Evolutionary conservation across 2,113 vertebrate genomes (phyloP).

Genomic region (Zosterops hypoxanthus): DNA sequence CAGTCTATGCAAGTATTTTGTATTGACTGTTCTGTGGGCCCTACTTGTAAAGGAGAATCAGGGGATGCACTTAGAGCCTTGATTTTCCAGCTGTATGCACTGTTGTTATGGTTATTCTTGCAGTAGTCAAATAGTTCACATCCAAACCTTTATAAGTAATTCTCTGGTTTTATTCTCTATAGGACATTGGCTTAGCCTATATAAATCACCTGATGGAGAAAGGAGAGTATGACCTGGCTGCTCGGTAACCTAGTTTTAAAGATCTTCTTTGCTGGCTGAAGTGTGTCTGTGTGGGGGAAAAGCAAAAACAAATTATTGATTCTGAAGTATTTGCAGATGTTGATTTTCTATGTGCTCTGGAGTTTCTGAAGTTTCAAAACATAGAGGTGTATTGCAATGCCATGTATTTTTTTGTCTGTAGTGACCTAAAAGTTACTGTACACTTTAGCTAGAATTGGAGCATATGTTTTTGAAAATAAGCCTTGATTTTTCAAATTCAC

Average conservation of each 20-base stretch:
- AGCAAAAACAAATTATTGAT: background rate
- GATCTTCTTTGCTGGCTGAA: background rate
- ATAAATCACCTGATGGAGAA: constrained; percentile 92
- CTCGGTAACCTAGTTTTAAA: constrained; percentile 79
- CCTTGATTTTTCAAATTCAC: background rate
- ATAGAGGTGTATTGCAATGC: background rate
- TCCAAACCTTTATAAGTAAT: background rate
- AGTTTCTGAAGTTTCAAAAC: background rate
- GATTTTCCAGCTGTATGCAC: background rate
- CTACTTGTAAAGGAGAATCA: background rate
- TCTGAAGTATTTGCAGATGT: background rate
- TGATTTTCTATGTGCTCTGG: background rate
- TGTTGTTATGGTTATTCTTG: background rate
- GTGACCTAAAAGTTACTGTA: background rate
- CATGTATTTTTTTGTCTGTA: background rate
- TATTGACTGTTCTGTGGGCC: background rate
- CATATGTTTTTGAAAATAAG: background rate
- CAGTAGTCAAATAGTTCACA: background rate
- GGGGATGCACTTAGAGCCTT: background rate
- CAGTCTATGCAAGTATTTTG: background rate
- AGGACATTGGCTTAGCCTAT: constrained; percentile 96
- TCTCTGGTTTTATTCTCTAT: background rate
- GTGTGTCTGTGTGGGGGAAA: background rate
- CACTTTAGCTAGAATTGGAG: background rate
- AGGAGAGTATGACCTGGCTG: constrained; percentile 89